Percentiles rank a stretch among this genome's conserved stretches.
phyloP scores from a whole-genome alignment of 2,888 invertebrate species.

The Andrena camellia region DNA sequence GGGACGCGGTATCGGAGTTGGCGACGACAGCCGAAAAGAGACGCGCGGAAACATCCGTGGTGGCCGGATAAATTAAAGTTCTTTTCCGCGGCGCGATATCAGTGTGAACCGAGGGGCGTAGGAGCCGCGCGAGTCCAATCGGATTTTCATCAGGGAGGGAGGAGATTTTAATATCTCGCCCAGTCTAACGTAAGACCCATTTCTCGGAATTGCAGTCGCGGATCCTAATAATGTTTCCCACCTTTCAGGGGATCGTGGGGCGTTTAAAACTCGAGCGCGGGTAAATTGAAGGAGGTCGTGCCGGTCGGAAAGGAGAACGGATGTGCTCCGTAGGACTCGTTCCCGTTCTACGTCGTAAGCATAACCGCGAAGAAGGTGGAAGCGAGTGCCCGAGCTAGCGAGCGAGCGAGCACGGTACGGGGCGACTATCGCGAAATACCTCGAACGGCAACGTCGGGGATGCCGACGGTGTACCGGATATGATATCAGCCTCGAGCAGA shows the following conservation, averaged over 20 bases:
- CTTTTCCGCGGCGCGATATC: not conserved
- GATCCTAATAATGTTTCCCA: slow-evolving; percentile 39
- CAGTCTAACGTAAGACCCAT: slow-evolving; percentile 27
- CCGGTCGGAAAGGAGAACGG: slow-evolving; percentile 31
- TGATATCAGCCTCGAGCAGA: slow-evolving; percentile 83
- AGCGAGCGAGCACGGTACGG: slow-evolving; percentile 37
- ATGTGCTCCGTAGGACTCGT: slow-evolving; percentile 25
- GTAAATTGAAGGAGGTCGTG: slow-evolving; percentile 19
- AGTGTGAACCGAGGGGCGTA: not conserved
- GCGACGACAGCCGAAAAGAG: not conserved
- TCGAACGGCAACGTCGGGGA: slow-evolving; percentile 71
- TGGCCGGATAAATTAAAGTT: not conserved
- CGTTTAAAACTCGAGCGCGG: slow-evolving; percentile 35
- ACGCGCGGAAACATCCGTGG: not conserved
- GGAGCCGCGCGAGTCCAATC: slow-evolving; percentile 2
- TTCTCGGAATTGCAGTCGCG: slow-evolving; percentile 25
- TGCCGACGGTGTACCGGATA: slow-evolving; percentile 77
- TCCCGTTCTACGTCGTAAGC: slow-evolving; percentile 51
- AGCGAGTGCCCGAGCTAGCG: slow-evolving; percentile 15
- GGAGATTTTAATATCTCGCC: slow-evolving; percentile 33
- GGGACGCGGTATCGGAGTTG: not conserved
- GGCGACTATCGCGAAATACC: slow-evolving; percentile 76
- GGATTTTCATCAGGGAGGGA: slow-evolving; percentile 23
- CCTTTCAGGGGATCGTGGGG: slow-evolving; percentile 19
- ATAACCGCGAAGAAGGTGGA: slow-evolving; percentile 50